These are phyloP conservation scores for Papilio gigon DNA, from an alignment of 2,888 invertebrate genomes.

Conservation along the genomic window DNA sequence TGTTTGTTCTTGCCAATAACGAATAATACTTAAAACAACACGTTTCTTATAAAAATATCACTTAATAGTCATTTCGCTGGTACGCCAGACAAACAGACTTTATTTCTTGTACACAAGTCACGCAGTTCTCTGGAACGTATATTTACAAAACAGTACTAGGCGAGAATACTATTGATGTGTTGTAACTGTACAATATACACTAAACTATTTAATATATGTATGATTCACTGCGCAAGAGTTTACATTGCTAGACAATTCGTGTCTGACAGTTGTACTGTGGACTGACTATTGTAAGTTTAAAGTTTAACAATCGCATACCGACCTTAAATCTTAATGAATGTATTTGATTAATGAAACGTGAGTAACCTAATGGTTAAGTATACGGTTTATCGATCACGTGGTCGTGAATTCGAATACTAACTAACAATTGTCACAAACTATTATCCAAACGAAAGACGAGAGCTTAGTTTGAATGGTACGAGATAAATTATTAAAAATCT, in stretches of 20 bases:
- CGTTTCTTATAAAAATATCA: neutral
- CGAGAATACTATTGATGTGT: slow-evolving; percentile 25
- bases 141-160: slow-evolving; percentile 36
- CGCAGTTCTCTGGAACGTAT: slow-evolving; percentile 30
- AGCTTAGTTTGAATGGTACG: no score
- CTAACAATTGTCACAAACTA: no score
- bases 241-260: neutral
- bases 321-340: no score
- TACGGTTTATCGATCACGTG: no score
- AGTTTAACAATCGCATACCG: no score
- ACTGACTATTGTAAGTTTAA: no score
- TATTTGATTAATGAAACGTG: no score
- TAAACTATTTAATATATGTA: slow-evolving; percentile 22
- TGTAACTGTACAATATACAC: slow-evolving; percentile 28
- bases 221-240: slow-evolving; percentile 18
- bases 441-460: no score
- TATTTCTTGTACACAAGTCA: slow-evolving; percentile 28
- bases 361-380: no score
- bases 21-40: neutral
- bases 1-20: neutral
- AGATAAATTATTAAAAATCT: no score
- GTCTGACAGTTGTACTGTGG: neutral
- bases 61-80: neutral
- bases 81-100: neutral
- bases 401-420: no score